Base-by-base conservation (phyloP, 1,140 invertebrate species). In the Lepidurus packardi region DNA sequence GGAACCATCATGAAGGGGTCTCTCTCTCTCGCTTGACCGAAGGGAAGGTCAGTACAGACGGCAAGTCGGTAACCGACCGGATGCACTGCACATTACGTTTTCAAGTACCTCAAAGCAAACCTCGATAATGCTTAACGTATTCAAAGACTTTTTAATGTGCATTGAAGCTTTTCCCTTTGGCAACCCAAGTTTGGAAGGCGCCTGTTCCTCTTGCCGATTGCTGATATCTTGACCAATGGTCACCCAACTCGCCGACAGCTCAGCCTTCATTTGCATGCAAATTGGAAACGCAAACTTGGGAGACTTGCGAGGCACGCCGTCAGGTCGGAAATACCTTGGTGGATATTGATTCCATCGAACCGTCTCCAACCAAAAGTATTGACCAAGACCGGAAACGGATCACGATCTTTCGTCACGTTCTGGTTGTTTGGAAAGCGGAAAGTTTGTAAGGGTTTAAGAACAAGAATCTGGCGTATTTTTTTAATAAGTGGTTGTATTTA, bases 311-410 rank as follows among this genome's bases (percentile, higher is more conserved):
- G 21, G n/a, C 16, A 13, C 21, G 7, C 21, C 53, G 7, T n/a
- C 53, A 65, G 53, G 53, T 65, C 53, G 53, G 53, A 65, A 21
- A 65, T 65, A 65, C 53, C 53, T 65, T 65, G 53, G 7, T 65
- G 53, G 53, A 7, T 13, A 65, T 65, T 65, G 53, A 65, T 65
- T 65, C 53, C 8, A 21, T 65, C 13, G 21, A 65, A 7, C 13
- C 21, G 16, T 65, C 13, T 65, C 1, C 16, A n/a, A n/a, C 9
- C 16, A 7, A 65, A 65, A n/a, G 34, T 34, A 34, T 34, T 34
- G 34, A 65, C 53, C 16, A n/a, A 21, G 53, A 65, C 53, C 53
- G 53, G 53, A 65, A 65, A 65, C 21, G 21, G n/a, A 7, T 5
- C 21, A 21, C 8, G 53, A 13, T 9, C 21, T 65, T 65, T 65